phyloP scores from a whole-genome alignment of 2,797 vertebrate species.

The Anguilla obscura region DNA sequence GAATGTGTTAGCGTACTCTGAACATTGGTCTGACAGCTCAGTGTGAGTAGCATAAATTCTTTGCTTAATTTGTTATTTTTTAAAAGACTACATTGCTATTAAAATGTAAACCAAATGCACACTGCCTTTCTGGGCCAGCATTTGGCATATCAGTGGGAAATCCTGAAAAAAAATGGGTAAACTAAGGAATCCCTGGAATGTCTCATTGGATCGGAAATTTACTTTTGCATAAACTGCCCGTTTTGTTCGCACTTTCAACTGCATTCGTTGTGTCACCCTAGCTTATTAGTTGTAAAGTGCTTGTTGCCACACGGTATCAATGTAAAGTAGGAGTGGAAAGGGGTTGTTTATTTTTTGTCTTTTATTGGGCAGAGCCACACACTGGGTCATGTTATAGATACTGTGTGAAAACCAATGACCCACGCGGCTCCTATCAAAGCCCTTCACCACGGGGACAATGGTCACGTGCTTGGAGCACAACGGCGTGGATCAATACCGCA shows the following conservation, averaged over 20 bases:
- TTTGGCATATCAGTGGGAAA: background rate
- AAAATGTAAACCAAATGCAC: background rate
- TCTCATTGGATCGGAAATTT: background rate
- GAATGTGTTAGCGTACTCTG: too few species aligned
- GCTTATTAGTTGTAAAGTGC: background rate
- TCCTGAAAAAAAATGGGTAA: background rate
- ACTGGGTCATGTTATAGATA: conserved; percentile 18
- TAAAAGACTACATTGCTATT: background rate
- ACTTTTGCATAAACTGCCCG: background rate
- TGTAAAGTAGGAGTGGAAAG: background rate
- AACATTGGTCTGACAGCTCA: too few species aligned
- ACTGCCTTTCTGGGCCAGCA: background rate
- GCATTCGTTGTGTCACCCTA: background rate
- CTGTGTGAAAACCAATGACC: conserved; percentile 12
- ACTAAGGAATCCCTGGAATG: background rate
- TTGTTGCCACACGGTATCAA: background rate
- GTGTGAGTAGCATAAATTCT: too few species aligned
- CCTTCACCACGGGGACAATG: background rate
- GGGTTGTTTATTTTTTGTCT: background rate
- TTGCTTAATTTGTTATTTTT: too few species aligned
- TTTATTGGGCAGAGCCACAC: background rate
- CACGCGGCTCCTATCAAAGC: background rate
- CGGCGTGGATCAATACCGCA: conserved; percentile 37
- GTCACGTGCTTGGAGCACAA: conserved; percentile 9
- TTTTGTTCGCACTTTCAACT: background rate